A percentile compares a stretch with the other conserved stretches of the same genome.
Evolutionary conservation across 1,140 invertebrate genomes (phyloP).

Genomic region (Gerris buenoi): DNA sequence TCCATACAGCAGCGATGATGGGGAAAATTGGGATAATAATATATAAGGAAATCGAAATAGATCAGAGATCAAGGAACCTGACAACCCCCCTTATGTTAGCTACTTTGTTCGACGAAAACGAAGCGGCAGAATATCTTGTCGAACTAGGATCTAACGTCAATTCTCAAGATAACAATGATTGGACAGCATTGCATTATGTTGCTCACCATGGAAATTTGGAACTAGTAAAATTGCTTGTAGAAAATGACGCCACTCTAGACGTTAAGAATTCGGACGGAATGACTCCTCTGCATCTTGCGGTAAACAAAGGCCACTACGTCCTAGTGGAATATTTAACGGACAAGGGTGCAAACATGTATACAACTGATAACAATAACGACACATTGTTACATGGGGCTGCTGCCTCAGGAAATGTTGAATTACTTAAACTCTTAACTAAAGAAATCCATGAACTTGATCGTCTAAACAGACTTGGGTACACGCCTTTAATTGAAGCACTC

Average conservation of each 20-base stretch:
- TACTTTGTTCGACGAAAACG: not conserved
- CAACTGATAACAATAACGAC: not conserved
- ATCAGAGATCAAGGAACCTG: not conserved
- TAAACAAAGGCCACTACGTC: not conserved
- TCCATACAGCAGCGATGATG: not conserved
- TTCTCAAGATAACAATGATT: not conserved
- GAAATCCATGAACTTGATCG: not conserved
- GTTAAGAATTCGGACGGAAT: not conserved
- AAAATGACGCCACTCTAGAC: not conserved
- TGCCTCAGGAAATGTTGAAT: not conserved
- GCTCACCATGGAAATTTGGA: not conserved
- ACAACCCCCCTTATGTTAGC: not conserved
- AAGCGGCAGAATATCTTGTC: not conserved
- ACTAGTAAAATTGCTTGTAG: not conserved
- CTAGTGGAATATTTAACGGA: not conserved
- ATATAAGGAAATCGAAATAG: not conserved
- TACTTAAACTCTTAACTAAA: not conserved
- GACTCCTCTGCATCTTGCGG: not conserved
- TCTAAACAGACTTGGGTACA: not conserved
- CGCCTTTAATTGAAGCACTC: not conserved
- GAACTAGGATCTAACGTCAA: not conserved
- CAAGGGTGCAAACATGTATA: not conserved
- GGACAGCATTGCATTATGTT: not conserved
- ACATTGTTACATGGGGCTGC: not conserved
- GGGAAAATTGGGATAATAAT: not conserved